Evolutionary conservation across 2,797 vertebrate species (phyloP).

Genomic region (Zonotrichia albicollis): DNA sequence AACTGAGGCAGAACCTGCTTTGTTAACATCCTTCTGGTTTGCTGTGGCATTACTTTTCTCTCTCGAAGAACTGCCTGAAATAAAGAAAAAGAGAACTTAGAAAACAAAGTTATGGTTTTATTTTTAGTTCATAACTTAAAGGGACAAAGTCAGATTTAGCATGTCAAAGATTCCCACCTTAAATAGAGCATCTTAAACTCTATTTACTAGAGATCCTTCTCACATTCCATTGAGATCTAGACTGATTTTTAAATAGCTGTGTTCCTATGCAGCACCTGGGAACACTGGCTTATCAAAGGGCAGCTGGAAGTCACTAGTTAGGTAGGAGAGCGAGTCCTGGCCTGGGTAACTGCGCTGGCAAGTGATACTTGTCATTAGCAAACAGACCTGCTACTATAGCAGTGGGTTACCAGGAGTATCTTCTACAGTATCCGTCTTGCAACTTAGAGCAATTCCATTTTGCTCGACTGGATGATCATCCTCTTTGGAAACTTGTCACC

Average conservation of each 20-base stretch:
- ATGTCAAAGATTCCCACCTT: not conserved
- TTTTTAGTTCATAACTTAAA: not conserved
- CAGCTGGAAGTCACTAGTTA: not conserved
- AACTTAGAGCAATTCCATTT: not conserved
- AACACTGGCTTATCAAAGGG: not conserved
- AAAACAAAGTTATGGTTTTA: not conserved
- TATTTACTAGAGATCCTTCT: not conserved
- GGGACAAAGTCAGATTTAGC: not conserved
- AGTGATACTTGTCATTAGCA: not conserved
- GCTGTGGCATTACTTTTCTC: not conserved
- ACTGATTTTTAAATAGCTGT: not conserved
- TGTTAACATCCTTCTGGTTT: not conserved
- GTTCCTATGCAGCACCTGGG: not conserved
- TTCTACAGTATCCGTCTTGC: not conserved
- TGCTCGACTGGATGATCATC: not conserved
- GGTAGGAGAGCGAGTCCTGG: not conserved
- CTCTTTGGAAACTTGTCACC: not conserved
- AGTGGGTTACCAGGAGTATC: not conserved
- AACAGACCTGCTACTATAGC: not conserved
- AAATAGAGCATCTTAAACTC: not conserved
- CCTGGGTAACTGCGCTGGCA: not conserved
- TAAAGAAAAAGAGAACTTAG: not conserved
- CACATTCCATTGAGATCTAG: not conserved
- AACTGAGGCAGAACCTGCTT: not conserved
- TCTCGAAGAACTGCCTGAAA: not conserved